Conservation (phyloP, 2,797 vertebrate species). For the Pseudochirops corinnae region DNA sequence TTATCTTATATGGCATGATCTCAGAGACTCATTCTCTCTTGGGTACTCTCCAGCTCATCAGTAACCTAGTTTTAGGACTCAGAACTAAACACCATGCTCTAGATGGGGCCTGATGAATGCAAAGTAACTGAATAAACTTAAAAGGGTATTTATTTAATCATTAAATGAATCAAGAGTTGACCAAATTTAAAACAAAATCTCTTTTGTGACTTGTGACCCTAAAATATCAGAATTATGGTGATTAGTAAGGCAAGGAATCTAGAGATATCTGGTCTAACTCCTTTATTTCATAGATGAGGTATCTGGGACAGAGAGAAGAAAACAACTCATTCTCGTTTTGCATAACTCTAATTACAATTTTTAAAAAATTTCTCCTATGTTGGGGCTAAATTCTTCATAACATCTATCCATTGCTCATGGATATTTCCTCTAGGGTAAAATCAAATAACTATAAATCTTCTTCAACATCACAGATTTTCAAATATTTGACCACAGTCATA, state of each 20-base stretch:
- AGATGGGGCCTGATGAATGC: not conserved
- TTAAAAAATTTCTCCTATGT: not conserved
- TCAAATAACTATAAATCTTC: not conserved
- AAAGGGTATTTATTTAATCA: not conserved
- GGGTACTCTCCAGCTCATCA: not conserved
- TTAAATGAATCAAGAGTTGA: not conserved
- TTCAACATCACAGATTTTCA: not conserved
- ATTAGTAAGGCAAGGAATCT: not conserved
- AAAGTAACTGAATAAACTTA: not conserved
- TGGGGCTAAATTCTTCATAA: not conserved
- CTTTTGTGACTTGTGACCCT: not conserved
- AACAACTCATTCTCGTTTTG: not conserved
- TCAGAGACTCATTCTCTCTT: not conserved
- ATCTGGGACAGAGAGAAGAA: not conserved
- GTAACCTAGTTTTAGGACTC: not conserved
- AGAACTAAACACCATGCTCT: not conserved
- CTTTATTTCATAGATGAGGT: not conserved
- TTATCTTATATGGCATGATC: not conserved
- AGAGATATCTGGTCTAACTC: not conserved
- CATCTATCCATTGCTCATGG: not conserved
- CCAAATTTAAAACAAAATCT: not conserved
- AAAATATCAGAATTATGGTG: not conserved
- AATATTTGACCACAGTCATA: not conserved
- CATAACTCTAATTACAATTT: not conserved
- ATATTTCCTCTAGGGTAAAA: not conserved